phyloP scores from a whole-genome alignment of 2,888 invertebrate species.

The Rotaria sp. region DNA sequence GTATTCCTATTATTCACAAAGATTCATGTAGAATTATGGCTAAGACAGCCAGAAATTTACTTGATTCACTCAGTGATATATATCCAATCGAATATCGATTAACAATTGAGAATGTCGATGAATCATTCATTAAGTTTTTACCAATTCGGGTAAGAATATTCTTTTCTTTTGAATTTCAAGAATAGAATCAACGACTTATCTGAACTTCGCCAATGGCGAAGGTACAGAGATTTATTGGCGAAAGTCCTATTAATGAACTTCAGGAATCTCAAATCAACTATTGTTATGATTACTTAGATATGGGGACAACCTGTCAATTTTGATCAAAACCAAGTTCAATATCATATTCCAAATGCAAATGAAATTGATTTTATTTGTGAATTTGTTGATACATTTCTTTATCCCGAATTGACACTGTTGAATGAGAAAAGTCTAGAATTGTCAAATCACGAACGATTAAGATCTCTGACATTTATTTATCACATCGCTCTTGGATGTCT shows the following conservation, averaged over 20 bases:
- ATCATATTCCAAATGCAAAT: constrained; percentile 33
- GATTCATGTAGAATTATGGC: constrained; percentile 26
- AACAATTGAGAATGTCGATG: constrained; percentile 13
- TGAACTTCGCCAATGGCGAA: no score
- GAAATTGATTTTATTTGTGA: constrained; percentile 31
- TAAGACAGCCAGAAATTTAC: constrained; percentile 20
- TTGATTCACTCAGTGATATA: constrained; percentile 14
- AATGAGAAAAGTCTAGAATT: background rate
- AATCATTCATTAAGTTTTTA: constrained; percentile 31
- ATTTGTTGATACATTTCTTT: background rate
- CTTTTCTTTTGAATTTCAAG: no score
- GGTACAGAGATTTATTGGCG: no score
- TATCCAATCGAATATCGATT: constrained; percentile 29
- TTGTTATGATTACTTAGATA: background rate
- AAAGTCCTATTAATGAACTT: no score
- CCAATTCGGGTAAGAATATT: constrained; percentile 31
- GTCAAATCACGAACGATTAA: background rate
- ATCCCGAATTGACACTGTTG: constrained; percentile 30
- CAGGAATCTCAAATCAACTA: no score
- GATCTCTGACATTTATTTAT: background rate
- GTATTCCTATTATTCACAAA: background rate
- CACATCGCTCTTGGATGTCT: background rate
- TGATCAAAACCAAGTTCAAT: constrained; percentile 23
- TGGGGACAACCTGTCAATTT: constrained; percentile 28
- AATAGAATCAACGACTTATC: no score